Base-by-base conservation (phyloP, 2,113 vertebrate species). In the Nematolebias whitei region DNA sequence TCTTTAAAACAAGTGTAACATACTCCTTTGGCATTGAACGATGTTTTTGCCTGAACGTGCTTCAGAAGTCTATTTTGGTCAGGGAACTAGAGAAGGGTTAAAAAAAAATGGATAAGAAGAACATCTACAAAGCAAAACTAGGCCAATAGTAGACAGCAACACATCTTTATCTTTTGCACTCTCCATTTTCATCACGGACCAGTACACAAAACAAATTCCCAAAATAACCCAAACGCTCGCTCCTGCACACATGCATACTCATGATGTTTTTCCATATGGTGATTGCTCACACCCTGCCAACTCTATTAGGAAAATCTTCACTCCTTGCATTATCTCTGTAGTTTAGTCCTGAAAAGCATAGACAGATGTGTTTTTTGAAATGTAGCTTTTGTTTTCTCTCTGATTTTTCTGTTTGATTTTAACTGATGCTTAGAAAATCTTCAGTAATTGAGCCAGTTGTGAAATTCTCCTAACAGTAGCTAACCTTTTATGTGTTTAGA, bases 371-470 rank as follows among this genome's bases (percentile, higher is more conserved):
- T 65, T 88, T n/a, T 83, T 76, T 51, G 62, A 89, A 82, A 75
- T 16, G 7, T 51, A 60, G 49, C 40, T 69, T 86, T 86, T 85
- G 79, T 87, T 82, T 83, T 62, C 26, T 18, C 83, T 62, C 23
- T 19, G 64, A 13, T 41, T 47, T 84, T 78, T 77, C 63, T 83
- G 71, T 86, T 26, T 63, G 18, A 82, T 71, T 77, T 72, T 86
- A 71, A 68, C 80, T 71, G 24, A 70, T 82, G 39, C 75, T 85
- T 49, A 70, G 44, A 89, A 83, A 86, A 85, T 73, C 76, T 77
- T 82, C 65, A 44, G 68, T 80, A 74, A 83, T 79, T 82, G 80
- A 91, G 86, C 86, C 87, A 90, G 86, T 92, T 91, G 91, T 74
- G 61, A 89, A 82, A 86, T 82, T 88, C 85, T 90, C 86, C 9